Conservation (phyloP, 2,797 vertebrate species). For the Onychomys leucogaster region DNA sequence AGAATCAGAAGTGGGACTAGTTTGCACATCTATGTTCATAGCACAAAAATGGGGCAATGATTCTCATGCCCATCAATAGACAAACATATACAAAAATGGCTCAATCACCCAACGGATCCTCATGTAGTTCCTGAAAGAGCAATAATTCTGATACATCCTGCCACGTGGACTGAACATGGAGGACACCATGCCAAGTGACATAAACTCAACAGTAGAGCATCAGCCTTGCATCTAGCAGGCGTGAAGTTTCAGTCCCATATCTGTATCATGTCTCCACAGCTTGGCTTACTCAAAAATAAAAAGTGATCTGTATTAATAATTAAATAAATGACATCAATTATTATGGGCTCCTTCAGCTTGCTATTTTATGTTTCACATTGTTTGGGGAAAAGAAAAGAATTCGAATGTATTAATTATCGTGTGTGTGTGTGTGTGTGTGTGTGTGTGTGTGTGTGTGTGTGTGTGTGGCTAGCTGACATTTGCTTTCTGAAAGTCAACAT, state of each 20-base stretch:
- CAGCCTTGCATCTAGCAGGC: background rate
- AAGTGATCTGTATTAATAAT: background rate
- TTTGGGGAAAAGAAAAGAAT: background rate
- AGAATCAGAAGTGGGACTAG: background rate
- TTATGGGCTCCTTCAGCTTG: background rate
- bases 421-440: too few species aligned
- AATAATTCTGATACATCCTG: background rate
- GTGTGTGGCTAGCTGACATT: background rate
- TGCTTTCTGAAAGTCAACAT: background rate
- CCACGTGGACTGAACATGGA: background rate
- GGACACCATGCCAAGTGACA: background rate
- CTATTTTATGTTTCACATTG: background rate
- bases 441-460: too few species aligned
- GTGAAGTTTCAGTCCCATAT: background rate
- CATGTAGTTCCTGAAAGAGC: background rate
- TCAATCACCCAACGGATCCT: background rate
- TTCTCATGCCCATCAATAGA: background rate
- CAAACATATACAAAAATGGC: too few species aligned
- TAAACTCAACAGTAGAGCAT: background rate
- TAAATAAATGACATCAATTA: background rate
- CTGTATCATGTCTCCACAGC: background rate
- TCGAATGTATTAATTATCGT: background rate
- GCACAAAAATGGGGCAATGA: background rate
- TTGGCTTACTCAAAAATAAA: constrained; percentile 26
- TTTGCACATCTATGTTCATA: background rate